These are phyloP conservation scores for Arctopsyche grandis DNA, from an alignment of 1,140 invertebrate genomes.

Conservation along the genomic window DNA sequence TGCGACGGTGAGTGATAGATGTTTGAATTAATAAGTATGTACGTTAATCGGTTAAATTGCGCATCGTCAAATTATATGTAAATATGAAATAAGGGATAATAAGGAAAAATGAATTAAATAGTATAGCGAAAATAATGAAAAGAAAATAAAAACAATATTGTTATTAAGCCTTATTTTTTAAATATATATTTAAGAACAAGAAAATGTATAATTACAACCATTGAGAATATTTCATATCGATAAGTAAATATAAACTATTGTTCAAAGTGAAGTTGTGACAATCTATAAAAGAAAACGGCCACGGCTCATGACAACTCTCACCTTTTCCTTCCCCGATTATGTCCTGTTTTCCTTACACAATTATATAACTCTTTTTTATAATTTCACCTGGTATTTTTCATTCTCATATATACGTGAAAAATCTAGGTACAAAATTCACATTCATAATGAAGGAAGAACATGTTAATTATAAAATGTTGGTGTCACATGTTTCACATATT, in stretches of 20 bases:
- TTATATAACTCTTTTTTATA: constrained; percentile 24
- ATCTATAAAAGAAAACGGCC: constrained; percentile 56
- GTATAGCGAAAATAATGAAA: constrained; percentile 53
- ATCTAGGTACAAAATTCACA: constrained; percentile 56
- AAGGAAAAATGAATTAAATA: constrained; percentile 49
- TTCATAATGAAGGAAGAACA: constrained; percentile 54
- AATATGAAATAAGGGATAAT: constrained; percentile 27
- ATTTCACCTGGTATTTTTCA: constrained; percentile 40
- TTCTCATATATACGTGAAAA: constrained; percentile 52
- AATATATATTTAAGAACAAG: constrained; percentile 70
- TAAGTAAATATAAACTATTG: constrained; percentile 67
- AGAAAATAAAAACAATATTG: constrained; percentile 54
- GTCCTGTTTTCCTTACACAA: constrained; percentile 40
- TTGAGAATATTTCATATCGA: constrained; percentile 70
- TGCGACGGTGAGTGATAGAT: no score
- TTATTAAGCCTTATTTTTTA: constrained; percentile 58
- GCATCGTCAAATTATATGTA: constrained; percentile 25
- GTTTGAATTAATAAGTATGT: not conserved
- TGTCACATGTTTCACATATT: constrained; percentile 50
- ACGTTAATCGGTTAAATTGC: not conserved
- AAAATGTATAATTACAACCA: constrained; percentile 70
- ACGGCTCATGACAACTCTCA: constrained; percentile 40
- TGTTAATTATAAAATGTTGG: constrained; percentile 54
- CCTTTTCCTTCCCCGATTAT: constrained; percentile 55
- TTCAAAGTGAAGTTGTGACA: constrained; percentile 68